phyloP scores from a whole-genome alignment of 2,797 vertebrate species.

The Scolopax rusticola region DNA sequence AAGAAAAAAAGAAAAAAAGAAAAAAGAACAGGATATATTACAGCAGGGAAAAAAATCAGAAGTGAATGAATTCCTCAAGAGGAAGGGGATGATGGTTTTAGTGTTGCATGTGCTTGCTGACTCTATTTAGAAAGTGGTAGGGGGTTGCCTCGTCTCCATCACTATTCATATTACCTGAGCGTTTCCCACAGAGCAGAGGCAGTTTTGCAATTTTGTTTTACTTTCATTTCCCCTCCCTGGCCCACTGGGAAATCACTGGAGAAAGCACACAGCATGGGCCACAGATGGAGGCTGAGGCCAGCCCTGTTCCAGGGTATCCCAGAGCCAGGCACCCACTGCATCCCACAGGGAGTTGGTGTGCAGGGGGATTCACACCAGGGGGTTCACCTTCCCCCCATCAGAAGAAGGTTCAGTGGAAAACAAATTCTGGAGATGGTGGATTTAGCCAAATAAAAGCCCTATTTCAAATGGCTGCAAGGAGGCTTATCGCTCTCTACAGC shows the following conservation, averaged over 20 bases:
- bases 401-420: not conserved
- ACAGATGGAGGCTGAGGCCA: not conserved
- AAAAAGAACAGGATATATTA: not conserved
- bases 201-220: conserved; percentile 1
- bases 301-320: not conserved
- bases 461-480: not conserved
- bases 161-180: conserved; percentile 45
- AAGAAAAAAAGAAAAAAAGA: too few species aligned
- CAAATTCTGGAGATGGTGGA: not conserved
- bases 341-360: accelerated
- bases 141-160: not conserved
- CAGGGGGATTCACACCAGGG: accelerated
- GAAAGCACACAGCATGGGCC: not conserved
- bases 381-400: not conserved
- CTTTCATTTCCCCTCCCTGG: conserved; percentile 18
- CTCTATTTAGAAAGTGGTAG: conserved; percentile 60
- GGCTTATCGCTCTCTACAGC: too few species aligned
- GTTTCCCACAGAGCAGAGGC: conserved; percentile 6
- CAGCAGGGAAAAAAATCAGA: not conserved
- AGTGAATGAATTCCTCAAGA: conserved; percentile 6
- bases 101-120: not conserved
- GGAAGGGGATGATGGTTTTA: not conserved
- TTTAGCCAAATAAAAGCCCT: not conserved
- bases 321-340: not conserved
- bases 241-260: conserved; percentile 44